Base-by-base conservation (phyloP, 2,888 invertebrate genomes). In the Chrysolina oricalcia region DNA sequence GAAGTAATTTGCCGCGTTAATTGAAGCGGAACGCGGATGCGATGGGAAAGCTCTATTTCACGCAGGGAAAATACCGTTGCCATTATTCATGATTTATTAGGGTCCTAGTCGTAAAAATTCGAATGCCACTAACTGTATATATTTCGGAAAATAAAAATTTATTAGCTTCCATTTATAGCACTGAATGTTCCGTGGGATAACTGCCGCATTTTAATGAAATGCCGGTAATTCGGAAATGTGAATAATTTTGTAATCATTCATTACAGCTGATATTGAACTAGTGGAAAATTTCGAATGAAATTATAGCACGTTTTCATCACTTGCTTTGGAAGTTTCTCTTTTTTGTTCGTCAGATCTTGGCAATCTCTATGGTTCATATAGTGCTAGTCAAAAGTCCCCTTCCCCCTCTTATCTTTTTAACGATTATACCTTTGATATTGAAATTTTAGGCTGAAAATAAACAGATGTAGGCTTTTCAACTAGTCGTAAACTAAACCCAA, bases 1-100 rank as follows among this genome's bases (percentile, higher is more conserved):
- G 73, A 74, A 70, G 70, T 74, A 74, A 74, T 74, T 64, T 70
- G 65, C 17, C 65, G 6, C 41, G 64, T 43, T 74, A 70, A 74
- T 70, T 70, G 66, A 59, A 65, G 59, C 13, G 56, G 43, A 43
- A 73, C 63, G 64, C 53, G 48, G 48, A 67, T 48, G 27, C 67
- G 53, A 68, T 53, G 53, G 68, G 59, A 72, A 72, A 72, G 27
- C 59, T n/a, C 53, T 40, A 67, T 50, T 68, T 53, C 48, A 68
- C 53, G 68, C 68, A 35, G 53, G 35, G 27, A 21, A 53, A 53
- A 53, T 50, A 41, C 19, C 50, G 43, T 59, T 59, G 35, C 41
- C 68, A 68, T 68, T 27, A 68, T 53, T 68, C 48, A 68, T 68
- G 53, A 67, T 67, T 67, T 50, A 68, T 53, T 53, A 53, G 40